phyloP scores from a whole-genome alignment of 2,888 invertebrate genomes.

The Steinernema hermaphroditum region DNA sequence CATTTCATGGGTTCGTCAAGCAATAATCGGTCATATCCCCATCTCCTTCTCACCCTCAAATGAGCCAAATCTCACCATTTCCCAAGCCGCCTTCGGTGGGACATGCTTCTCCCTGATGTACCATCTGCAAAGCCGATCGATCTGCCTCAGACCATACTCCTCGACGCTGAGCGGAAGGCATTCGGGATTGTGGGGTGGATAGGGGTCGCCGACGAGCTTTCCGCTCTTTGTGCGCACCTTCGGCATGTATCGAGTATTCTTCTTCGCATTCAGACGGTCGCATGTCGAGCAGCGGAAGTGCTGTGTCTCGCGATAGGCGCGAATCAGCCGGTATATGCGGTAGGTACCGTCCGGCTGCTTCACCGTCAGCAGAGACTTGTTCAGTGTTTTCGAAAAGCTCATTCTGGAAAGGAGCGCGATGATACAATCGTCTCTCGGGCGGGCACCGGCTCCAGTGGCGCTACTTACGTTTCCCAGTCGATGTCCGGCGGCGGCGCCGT shows the following conservation, averaged over 20 bases:
- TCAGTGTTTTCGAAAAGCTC: conserved; percentile 18
- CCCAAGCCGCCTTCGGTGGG: conserved; percentile 19
- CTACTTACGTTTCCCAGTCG: conserved; percentile 26
- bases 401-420: background rate
- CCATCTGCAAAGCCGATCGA: conserved; percentile 15
- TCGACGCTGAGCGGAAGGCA: conserved; percentile 21
- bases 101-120: conserved; percentile 26
- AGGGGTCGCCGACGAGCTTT: conserved; percentile 22
- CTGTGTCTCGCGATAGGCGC: conserved; percentile 16
- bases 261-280: conserved; percentile 24
- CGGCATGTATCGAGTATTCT: conserved; percentile 24
- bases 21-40: no score
- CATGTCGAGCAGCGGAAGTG: conserved; percentile 23
- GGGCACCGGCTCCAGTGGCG: no score
- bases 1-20: no score
- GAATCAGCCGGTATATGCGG: conserved; percentile 4
- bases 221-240: conserved; percentile 19
- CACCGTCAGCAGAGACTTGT: conserved; percentile 21
- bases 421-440: no score
- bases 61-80: conserved; percentile 12
- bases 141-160: conserved; percentile 25
- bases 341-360: conserved; percentile 20
- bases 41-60: no score
- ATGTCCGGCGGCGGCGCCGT: background rate
- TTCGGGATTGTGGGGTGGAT: conserved; percentile 3